Base-by-base conservation (phyloP, 2,888 invertebrate species). In the Cephus pulcher region DNA sequence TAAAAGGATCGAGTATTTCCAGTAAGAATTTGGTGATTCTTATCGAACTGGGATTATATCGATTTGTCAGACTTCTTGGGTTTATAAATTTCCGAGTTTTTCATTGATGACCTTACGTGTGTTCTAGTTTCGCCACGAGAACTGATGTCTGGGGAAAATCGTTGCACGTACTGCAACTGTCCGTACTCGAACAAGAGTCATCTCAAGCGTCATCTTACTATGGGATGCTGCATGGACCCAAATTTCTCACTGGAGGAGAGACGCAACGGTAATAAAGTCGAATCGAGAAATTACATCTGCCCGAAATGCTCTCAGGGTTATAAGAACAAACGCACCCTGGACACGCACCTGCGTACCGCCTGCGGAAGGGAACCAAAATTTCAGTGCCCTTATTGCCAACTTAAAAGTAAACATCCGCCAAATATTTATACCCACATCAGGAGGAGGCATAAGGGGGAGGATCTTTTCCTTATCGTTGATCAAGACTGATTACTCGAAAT, bases 331-430 rank as follows among this genome's bases (percentile, higher is more conserved):
- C 82, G 84, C 15, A 84, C 85, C 1, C 69, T 89, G 75, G 37
- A 80, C 15, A 82, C 82, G 15, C 90, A 89, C 78, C 78, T 85
- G 34, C 81, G 83, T 33, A 86, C 84, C 30, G 88, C 88, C 75
- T 91, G 90, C 78, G 89, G 89, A 12, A 85, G 86, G 69, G 88
- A 87, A 40, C 87, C 89, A 0, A 89, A 86, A 76, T 91, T 88
- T 71, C 82, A 82, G 11, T 91, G 91, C 75, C 85, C 86, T 1
- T 85, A 87, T 35, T 91, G 90, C 76, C 80, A 82, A 1, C 83
- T 88, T 34, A 85, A 80, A 77, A 84, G 87, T 77, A 89, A 86
- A 40, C 86, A 87, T 56, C 81, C 85, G 32, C 80, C 85, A 9
- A 87, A 87, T 68, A 84, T 89, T 12, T 86, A 87, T 69, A 84